Percentiles rank a stretch among this genome's conserved stretches.
Evolutionary conservation across 2,797 vertebrate genomes (phyloP).

Genomic region (Bradypodion pumilum): DNA sequence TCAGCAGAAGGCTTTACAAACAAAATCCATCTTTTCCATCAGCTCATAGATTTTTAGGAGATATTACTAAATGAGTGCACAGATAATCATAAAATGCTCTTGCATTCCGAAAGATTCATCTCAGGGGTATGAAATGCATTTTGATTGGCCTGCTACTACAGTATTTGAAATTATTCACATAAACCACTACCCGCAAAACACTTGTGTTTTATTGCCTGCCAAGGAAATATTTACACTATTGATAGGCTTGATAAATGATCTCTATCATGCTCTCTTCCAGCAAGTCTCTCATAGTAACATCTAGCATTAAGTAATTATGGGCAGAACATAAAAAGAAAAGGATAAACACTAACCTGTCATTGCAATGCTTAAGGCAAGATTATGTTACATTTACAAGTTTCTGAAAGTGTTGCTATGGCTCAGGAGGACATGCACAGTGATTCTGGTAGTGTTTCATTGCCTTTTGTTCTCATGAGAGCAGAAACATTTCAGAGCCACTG

Average conservation of each 20-base stretch:
- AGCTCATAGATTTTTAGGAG: conserved; percentile 16
- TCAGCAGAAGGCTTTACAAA: conserved; percentile 5
- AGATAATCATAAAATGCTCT: conserved; percentile 26
- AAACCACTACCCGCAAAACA: not conserved
- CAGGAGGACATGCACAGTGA: not conserved
- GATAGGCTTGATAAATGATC: conserved; percentile 11
- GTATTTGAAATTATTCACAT: conserved; percentile 35
- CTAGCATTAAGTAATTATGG: conserved; percentile 26
- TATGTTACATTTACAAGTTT: not conserved
- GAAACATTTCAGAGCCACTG: not conserved
- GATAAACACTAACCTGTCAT: not conserved
- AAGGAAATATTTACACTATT: conserved; percentile 12
- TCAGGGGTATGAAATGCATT: conserved; percentile 11
- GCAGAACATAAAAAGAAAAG: conserved; percentile 18
- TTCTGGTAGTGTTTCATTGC: not conserved
- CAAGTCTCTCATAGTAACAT: not conserved
- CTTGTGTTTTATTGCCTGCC: conserved; percentile 3
- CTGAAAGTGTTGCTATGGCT: not conserved
- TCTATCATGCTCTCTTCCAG: not conserved
- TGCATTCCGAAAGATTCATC: conserved; percentile 18
- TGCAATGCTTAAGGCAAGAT: not conserved
- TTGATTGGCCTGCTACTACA: not conserved
- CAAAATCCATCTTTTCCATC: conserved; percentile 11
- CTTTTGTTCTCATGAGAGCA: not conserved
- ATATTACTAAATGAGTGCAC: conserved; percentile 18